Conservation (phyloP, 2,113 vertebrate species). For the Dicaeum eximium region DNA sequence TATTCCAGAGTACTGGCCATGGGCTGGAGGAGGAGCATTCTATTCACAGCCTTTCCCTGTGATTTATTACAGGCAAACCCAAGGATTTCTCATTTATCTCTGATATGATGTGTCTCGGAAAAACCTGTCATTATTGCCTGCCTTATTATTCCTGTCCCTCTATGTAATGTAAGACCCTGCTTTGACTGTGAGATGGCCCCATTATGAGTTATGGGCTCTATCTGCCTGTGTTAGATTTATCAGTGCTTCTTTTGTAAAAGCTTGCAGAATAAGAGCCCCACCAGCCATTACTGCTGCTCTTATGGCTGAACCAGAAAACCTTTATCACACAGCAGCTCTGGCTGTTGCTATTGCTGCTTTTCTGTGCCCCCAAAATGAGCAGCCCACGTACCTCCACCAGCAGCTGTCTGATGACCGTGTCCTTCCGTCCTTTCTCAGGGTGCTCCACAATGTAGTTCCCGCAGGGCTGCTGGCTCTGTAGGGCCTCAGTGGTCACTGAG, state of each 20-base stretch:
- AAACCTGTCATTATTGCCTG: background rate
- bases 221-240: background rate
- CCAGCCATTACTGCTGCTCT: background rate
- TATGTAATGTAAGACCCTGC: background rate
- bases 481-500: slow-evolving; percentile 40
- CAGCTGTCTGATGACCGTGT: slow-evolving; percentile 72
- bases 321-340: background rate
- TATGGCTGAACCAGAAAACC: background rate
- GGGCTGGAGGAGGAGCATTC: background rate
- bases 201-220: background rate
- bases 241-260: background rate
- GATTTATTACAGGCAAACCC: background rate
- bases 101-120: background rate
- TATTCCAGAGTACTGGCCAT: background rate
- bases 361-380: background rate
- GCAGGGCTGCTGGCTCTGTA: background rate
- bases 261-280: background rate
- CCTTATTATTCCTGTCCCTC: background rate
- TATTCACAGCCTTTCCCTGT: background rate
- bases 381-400: slow-evolving; percentile 75
- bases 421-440: slow-evolving; percentile 74
- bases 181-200: background rate
- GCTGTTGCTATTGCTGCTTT: background rate
- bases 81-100: background rate
- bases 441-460: slow-evolving; percentile 51